Conservation (phyloP, 2,113 vertebrate genomes). For the Electrona antarctica region DNA sequence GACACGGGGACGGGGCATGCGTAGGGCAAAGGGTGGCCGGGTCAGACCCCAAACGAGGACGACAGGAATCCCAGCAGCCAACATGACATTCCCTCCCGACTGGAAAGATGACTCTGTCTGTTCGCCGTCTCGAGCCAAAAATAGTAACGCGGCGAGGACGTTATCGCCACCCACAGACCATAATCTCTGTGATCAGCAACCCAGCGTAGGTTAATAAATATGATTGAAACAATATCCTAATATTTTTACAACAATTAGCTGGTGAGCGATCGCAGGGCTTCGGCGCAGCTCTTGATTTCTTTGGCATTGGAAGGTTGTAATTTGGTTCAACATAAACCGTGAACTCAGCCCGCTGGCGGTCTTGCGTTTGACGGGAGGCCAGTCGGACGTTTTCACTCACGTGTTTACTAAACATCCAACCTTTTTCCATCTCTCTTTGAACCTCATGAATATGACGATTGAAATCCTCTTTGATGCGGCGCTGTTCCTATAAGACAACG, state of each 20-base stretch:
- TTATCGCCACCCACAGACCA: conserved; percentile 57
- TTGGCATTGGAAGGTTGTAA: neutral
- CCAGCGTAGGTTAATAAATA: conserved; percentile 13
- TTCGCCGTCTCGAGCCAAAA: conserved; percentile 57
- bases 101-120: conserved; percentile 74
- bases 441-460: conserved; percentile 24
- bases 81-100: conserved; percentile 50
- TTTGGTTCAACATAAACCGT: neutral
- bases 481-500: conserved; percentile 41
- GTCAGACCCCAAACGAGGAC: conserved; percentile 64
- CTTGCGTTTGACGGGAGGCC: conserved; percentile 11
- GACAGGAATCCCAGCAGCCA: conserved; percentile 68
- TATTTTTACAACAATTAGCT: conserved; percentile 21
- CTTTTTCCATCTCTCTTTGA: conserved; percentile 39
- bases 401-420: conserved; percentile 60
- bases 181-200: conserved; percentile 32
- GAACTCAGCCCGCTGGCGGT: conserved; percentile 7
- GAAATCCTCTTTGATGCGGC: conserved; percentile 50
- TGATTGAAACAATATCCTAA: conserved; percentile 22
- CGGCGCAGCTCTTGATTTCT: conserved; percentile 6
- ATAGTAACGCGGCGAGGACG: conserved; percentile 60
- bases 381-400: conserved; percentile 34
- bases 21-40: conserved; percentile 60
- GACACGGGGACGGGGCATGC: conserved; percentile 54
- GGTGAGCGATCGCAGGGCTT: conserved; percentile 2